Evolutionary conservation across 2,888 invertebrate species (phyloP), one percentile per base, ranked within the genome.

Genomic region (Eupithecia pulchellata): DNA sequence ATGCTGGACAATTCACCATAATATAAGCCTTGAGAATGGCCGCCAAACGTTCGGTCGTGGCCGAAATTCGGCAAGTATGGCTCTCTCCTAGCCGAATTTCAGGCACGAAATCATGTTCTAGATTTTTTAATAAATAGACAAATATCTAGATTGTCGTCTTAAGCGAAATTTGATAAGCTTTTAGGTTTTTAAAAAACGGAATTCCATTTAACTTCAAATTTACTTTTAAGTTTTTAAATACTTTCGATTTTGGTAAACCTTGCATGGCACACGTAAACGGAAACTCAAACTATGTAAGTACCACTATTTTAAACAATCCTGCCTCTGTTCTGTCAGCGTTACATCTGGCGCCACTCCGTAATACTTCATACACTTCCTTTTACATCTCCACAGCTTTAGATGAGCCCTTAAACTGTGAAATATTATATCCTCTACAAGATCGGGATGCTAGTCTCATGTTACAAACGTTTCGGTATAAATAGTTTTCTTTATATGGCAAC

Each of bases 401-500:
- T 76, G 72, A 64, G 72, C 66, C 25, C 58, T 71, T 66, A 68
- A 71, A 75, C 72, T 78, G 52, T 52, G 77, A 77, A 76, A 76
- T 74, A 77, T 77, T 64, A 76, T 76, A 79, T 78, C 76, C 75
- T 72, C 68, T 42, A 68, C 72, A 71, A 52, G 64, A 55, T 61
- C 58, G n/a, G 64, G 62, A 67, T 65, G 71, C 57, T 64, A 76
- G 79, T 88, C 84, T 83, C 86, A 79, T 74, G 79, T 81, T 84
- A 84, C 76, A 52, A 29, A 42, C 79, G 25, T 52, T 60, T 27
- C 20, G 58, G 58, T 60, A 80, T 73, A 76, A 81, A 81, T 84
- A 85, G 82, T 81, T 77, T 78, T 76, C 86, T 85, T 81, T 84
- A 89, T 87, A 89, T 88, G 89, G 91, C 84, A 86, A 86, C 90